These are phyloP conservation scores for Cyclargus thomasi DNA, from an alignment of 1,140 invertebrate species.

Conservation along the genomic window DNA sequence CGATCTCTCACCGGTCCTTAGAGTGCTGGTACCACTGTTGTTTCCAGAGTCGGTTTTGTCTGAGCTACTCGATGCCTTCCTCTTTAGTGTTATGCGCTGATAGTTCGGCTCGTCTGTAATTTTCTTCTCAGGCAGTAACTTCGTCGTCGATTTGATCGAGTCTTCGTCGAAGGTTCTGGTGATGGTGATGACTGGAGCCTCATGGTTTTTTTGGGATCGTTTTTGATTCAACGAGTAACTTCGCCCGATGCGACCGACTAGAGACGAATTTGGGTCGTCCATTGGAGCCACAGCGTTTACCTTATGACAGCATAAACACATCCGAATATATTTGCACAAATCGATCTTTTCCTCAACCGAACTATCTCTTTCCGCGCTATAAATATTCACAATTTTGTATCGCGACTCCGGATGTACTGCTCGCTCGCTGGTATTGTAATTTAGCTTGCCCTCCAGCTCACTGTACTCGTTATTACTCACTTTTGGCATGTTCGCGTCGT, in stretches of 20 bases:
- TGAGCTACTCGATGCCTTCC: neutral
- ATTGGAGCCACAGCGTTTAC: conserved; percentile 32
- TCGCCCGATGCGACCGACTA: conserved; percentile 43
- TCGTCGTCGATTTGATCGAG: conserved; percentile 44
- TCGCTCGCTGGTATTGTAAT: conserved; percentile 11
- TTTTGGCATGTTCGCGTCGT: conserved; percentile 5
- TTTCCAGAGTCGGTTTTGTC: conserved; percentile 33
- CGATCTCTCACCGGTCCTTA: conserved; percentile 64
- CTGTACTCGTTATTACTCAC: neutral
- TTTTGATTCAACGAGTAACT: conserved; percentile 47
- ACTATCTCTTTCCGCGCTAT: conserved; percentile 32
- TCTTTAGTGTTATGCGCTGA: neutral
- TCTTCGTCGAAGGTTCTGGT: conserved; percentile 42
- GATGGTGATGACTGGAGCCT: conserved; percentile 29
- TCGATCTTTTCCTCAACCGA: conserved; percentile 27
- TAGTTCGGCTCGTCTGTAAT: neutral
- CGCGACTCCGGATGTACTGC: neutral
- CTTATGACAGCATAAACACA: conserved; percentile 39
- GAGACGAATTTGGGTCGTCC: conserved; percentile 46
- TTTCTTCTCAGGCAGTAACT: conserved; percentile 29
- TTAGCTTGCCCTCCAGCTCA: neutral
- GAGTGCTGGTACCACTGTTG: conserved; percentile 40
- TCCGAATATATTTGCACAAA: conserved; percentile 33
- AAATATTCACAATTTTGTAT: conserved; percentile 51
- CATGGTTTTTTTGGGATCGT: conserved; percentile 18